Percentiles rank a stretch among this genome's conserved stretches.
Evolutionary conservation across 92 coral and sea anemone species (phyloP).

Genomic region (Zoanthus sociatus): DNA sequence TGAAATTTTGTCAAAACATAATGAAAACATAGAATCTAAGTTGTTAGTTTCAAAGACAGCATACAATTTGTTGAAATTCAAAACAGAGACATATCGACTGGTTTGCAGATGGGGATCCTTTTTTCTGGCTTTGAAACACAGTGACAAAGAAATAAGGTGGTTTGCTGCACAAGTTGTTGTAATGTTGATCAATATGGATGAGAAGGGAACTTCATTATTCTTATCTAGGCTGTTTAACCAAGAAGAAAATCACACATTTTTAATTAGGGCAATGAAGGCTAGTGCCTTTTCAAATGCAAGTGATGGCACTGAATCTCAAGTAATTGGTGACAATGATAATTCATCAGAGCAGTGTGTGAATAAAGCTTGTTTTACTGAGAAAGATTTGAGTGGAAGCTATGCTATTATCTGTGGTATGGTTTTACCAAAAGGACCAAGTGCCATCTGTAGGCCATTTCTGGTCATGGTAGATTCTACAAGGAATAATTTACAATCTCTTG

Average conservation of each 20-base stretch:
- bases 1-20: slow-evolving; percentile 38
- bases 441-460: slow-evolving; percentile 38
- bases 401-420: slow-evolving; percentile 75
- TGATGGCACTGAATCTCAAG: slow-evolving; percentile 21
- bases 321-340: neutral
- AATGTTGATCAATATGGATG: slow-evolving; percentile 80
- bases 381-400: slow-evolving; percentile 80
- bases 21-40: slow-evolving; percentile 11
- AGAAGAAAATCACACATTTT: slow-evolving; percentile 53
- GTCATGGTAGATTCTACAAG: slow-evolving; percentile 88
- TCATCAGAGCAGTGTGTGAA: neutral
- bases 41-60: slow-evolving; percentile 72
- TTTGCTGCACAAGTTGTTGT: slow-evolving; percentile 72
- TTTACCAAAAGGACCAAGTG: slow-evolving; percentile 68
- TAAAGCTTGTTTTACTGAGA: slow-evolving; percentile 63
- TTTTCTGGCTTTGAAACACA: slow-evolving; percentile 57
- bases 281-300: slow-evolving; percentile 1
- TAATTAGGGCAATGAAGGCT: slow-evolving; percentile 22
- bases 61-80: slow-evolving; percentile 69
- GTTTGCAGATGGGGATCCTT: slow-evolving; percentile 81
- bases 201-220: slow-evolving; percentile 61
- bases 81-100: slow-evolving; percentile 67
- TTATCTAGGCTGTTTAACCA: slow-evolving; percentile 57
- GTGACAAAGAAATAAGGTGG: slow-evolving; percentile 64
- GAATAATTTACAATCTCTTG: slow-evolving; percentile 82